Evolutionary conservation across 2,888 invertebrate species (phyloP), one percentile per base, ranked within the genome.

Genomic region (Rhogogaster chlorosoma): DNA sequence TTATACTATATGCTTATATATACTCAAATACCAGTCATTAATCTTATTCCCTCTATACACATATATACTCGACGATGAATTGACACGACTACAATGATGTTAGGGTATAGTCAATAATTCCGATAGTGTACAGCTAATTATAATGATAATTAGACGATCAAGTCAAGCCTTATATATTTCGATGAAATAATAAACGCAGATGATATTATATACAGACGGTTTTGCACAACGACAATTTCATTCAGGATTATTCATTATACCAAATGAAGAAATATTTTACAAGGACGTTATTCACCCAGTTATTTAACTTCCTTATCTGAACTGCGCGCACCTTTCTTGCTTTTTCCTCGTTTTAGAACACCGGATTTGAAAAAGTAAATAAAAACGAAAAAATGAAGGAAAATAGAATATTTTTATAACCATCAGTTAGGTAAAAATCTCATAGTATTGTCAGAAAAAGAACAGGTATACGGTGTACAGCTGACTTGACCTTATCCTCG

Each of bases 401-500:
- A 38, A 38, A 18, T 45, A 12, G 2, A 45, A 49, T n/a, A 49
- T n/a, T n/a, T 18, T 49, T 49, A 42, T 10, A 12, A 45, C 2
- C n/a, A n/a, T n/a, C 45, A 45, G 4, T 45, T 45, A 45, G 12
- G 42, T 42, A 15, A 45, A 45, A 45, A 45, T 45, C 12, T 45
- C 45, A 15, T 45, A 45, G 15, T 12, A 45, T 45, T 45, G 45
- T 53, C n/a, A 1, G 7, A 53, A 6, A 53, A n/a, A 53, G n/a
- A n/a, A 45, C 7, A 53, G 53, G 53, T 53, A n/a, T n/a, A n/a
- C 53, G 53, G n/a, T n/a, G n/a, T n/a, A 53, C 7, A 53, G n/a
- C 53, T 53, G 53, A n/a, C 53, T 53, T 53, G n/a, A 67, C 67
- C 29, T 67, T 67, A 67, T 67, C 67, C 26, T 67, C 67, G 26